Evolutionary conservation across 2,888 invertebrate genomes (phyloP), one percentile per base, ranked within the genome.

Genomic region (Pandemis cinnamomeana): DNA sequence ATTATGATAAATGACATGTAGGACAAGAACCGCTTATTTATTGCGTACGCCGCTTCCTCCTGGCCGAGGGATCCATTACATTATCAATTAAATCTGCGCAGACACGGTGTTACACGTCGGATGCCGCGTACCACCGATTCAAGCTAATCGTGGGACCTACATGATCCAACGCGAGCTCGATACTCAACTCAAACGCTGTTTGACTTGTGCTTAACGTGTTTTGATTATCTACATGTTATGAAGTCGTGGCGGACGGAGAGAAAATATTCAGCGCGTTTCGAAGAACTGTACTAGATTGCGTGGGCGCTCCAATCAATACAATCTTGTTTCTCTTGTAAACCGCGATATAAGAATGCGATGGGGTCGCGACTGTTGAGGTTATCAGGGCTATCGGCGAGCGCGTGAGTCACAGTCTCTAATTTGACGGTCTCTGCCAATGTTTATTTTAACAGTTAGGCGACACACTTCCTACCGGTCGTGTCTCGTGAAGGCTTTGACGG

Each of bases 361-460:
- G 48, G 73, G 70, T 61, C 73, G 66, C 66, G 64, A 36, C 48
- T 46, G 78, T 78, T 75, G 69, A 71, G 78, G 78, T 79, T 81
- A 79, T 78, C 79, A 71, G 68, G 68, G 77, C 79, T 83, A 83
- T 83, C 80, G 69, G 75, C 80, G 82, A 82, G 80, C 79, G 77
- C 78, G 75, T 77, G 78, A 78, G 74, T 82, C 79, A 79, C 75
- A 77, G 78, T 80, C 87, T 88, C 88, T 87, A 90, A 90, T 90
- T 91, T 89, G 88, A 90, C 83, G 86, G 88, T 87, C 87, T 85
- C 85, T 85, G 87, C 85, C 86, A 87, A 89, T 90, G 91, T 91
- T 92, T 91, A 83, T 84, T 85, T 84, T 80, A 88, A 92, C 92
- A 87, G 92, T 92, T 92, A 92, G 81, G 83, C 86, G 92, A 85